Evolutionary conservation across 2,113 vertebrate species (phyloP).

Genomic region (Callipepla squamata): DNA sequence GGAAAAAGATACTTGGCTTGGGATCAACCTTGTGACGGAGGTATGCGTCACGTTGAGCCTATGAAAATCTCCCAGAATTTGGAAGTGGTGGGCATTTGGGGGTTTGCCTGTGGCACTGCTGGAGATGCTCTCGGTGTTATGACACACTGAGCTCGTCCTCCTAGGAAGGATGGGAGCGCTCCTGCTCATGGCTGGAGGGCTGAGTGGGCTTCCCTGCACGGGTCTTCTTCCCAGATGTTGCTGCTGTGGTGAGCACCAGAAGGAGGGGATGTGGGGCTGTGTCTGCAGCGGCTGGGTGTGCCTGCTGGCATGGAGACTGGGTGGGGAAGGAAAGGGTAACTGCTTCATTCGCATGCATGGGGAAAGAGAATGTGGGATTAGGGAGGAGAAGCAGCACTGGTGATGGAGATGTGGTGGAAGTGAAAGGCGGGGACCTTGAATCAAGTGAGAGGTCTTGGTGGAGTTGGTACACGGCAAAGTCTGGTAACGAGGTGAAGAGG

Average conservation of each 20-base stretch:
- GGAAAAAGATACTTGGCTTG: neutral
- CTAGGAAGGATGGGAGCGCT: neutral
- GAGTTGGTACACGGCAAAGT: neutral
- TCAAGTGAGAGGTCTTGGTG: neutral
- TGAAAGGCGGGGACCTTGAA: neutral
- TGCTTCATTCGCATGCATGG: neutral
- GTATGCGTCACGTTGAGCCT: neutral
- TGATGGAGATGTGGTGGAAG: neutral
- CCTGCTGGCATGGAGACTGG: neutral
- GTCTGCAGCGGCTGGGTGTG: rapidly evolving
- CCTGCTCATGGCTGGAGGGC: neutral
- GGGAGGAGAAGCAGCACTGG: neutral
- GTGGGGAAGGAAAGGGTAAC: neutral
- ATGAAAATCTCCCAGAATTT: slow-evolving; percentile 7
- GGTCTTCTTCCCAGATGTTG: neutral
- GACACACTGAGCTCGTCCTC: neutral
- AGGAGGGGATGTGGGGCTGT: neutral
- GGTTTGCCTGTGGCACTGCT: neutral
- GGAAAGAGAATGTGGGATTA: neutral
- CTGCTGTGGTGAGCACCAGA: neutral
- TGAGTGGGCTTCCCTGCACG: rapidly evolving
- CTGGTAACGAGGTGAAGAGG: neutral
- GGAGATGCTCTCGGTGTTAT: neutral
- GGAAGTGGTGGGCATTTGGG: neutral
- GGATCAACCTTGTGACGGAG: neutral